Conservation (phyloP, 2,113 vertebrate genomes). For the Henicopernis longicauda region DNA sequence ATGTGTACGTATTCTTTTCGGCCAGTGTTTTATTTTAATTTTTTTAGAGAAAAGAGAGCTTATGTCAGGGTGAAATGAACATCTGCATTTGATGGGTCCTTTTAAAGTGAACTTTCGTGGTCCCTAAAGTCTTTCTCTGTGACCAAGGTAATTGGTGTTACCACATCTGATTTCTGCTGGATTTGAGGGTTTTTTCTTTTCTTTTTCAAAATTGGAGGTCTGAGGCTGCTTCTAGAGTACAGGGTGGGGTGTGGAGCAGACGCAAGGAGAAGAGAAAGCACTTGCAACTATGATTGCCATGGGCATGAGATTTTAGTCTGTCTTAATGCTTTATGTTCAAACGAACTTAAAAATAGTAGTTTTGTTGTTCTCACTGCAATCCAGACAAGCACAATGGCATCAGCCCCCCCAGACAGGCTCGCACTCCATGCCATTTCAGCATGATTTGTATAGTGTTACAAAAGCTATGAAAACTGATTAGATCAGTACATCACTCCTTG, state of each 20-base stretch:
- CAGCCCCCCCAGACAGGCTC: neutral
- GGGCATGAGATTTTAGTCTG: conserved; percentile 6
- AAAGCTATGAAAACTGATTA: neutral
- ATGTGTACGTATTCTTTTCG: neutral
- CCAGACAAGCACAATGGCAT: neutral
- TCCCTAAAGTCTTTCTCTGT: neutral
- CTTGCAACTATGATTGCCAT: neutral
- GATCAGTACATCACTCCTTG: fast-evolving
- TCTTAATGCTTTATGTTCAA: conserved; percentile 24
- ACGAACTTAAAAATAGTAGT: conserved; percentile 15
- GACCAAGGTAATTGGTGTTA: neutral
- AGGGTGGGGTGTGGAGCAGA: neutral
- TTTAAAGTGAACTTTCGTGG: neutral
- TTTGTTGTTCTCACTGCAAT: neutral
- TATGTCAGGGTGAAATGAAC: neutral
- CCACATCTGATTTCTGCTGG: neutral
- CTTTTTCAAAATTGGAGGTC: neutral
- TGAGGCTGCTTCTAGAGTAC: neutral
- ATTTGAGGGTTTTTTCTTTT: neutral
- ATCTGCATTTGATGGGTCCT: neutral
- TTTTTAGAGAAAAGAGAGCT: neutral
- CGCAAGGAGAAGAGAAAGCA: neutral
- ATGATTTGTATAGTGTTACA: fast-evolving
- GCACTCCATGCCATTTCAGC: neutral
- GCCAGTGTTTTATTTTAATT: too few relatives aligned